Percentiles rank a stretch among this genome's conserved stretches.
Evolutionary conservation across 2,888 invertebrate genomes (phyloP).

Genomic region (Agrenia bidenticulata): DNA sequence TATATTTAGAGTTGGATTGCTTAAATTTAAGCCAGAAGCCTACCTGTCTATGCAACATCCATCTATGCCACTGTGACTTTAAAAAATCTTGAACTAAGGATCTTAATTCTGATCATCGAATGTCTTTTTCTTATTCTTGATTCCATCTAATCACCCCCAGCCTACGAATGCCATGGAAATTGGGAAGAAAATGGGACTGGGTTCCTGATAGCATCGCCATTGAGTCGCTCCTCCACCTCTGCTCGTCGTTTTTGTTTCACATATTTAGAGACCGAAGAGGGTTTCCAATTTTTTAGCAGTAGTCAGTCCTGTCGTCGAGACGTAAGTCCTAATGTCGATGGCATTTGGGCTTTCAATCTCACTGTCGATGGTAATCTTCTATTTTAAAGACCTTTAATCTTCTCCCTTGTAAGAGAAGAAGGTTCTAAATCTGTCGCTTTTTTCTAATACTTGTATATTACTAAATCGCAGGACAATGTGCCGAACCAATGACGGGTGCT

Average conservation of each 20-base stretch:
- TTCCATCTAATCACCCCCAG: slow-evolving; percentile 56
- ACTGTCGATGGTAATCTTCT: slow-evolving; percentile 64
- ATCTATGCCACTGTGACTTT: too few relatives aligned
- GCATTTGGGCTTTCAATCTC: slow-evolving; percentile 67
- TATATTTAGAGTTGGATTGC: too few relatives aligned
- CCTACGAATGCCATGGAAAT: slow-evolving; percentile 72
- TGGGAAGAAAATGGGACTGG: slow-evolving; percentile 68
- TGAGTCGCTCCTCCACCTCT: slow-evolving; percentile 60
- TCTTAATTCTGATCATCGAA: slow-evolving; percentile 1
- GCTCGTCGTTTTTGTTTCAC: slow-evolving; percentile 66
- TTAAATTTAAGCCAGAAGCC: too few relatives aligned
- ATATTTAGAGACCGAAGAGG: slow-evolving; percentile 57
- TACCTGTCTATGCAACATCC: too few relatives aligned
- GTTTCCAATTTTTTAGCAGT: slow-evolving; percentile 47
- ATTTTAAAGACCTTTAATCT: slow-evolving; percentile 2
- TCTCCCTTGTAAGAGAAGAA: neutral
- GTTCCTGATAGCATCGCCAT: slow-evolving; percentile 69
- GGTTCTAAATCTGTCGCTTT: neutral
- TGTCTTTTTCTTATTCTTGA: neutral
- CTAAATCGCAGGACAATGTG: slow-evolving; percentile 46
- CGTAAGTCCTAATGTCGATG: slow-evolving; percentile 61
- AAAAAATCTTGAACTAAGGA: too few relatives aligned
- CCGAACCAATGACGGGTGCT: slow-evolving; percentile 49
- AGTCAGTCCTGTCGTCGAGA: slow-evolving; percentile 63
- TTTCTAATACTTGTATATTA: neutral